Evolutionary conservation across 2,888 invertebrate species (phyloP), one percentile per base, ranked within the genome.

Genomic region (Leucoptera coffeella): DNA sequence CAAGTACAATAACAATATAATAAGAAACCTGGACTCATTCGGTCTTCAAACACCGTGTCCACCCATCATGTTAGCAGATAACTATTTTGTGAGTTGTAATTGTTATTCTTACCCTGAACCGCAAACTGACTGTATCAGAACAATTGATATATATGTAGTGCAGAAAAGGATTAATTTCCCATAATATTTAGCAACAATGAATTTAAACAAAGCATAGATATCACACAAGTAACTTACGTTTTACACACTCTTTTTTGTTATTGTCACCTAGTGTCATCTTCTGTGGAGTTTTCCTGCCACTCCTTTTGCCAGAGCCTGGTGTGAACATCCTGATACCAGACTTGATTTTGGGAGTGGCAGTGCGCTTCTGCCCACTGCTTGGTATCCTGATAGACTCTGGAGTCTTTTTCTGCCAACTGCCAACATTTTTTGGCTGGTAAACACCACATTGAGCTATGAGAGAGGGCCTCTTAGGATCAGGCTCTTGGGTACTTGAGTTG

Each of bases 261-360:
- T n/a, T n/a, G n/a, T n/a, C n/a, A 26, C 46, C 35, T 0, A 41
- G 12, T 14, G 33, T 33, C 4, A 17, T 10, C 30, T 47, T 50
- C 23, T 47, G 43, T 4, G 52, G 52, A 2, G 53, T 47, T 32
- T 57, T 64, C 35, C 50, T 60, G 2, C 50, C 41, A 38, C 54
- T 57, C 15, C 44, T 40, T 25, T 43, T 42, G 3, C 43, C 41
- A 9, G 65, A 65, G 2, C 56, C 49, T 0, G 62, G 61, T 4
- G 64, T 59, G 27, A 56, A 64, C 32, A 38, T 58, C 19, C 64
- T 42, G 12, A 64, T 58, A 5, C 64, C 62, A 4, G 58, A 43
- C 30, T 64, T 65, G 15, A 65, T 57, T 35, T 51, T 55, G 12
- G 64, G 65, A 9, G 65, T 65, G 2, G 45, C 47, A 4, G 45